phyloP scores from a whole-genome alignment of 64 coral and sea anemone species.

The Pachyseris speciosa region DNA sequence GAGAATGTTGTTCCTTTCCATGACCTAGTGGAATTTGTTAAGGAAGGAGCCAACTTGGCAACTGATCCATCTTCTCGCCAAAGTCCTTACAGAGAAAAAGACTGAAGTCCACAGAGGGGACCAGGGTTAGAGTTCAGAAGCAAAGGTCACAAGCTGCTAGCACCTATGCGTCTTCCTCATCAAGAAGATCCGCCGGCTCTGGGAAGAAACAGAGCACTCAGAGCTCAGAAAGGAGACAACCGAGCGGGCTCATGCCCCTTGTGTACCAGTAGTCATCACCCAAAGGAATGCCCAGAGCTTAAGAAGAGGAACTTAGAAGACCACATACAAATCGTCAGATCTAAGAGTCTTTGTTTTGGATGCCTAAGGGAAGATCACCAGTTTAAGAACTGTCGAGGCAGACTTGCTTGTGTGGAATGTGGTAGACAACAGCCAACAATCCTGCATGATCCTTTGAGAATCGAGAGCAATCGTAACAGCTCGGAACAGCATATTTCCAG shows the following conservation, averaged over 20 bases:
- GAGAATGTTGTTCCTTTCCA: not conserved
- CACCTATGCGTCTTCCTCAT: not conserved
- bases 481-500: no score
- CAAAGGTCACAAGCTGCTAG: not conserved
- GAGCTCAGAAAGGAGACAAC: no score
- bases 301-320: not conserved
- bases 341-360: slow-evolving; percentile 53
- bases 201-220: no score
- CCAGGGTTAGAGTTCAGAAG: not conserved
- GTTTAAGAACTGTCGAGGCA: not conserved
- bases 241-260: no score
- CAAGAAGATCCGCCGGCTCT: not conserved
- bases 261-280: not conserved
- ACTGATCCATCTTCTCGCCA: slow-evolving; percentile 75
- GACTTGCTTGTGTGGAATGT: not conserved
- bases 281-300: not conserved
- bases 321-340: not conserved
- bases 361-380: slow-evolving; percentile 12
- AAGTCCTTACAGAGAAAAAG: slow-evolving; percentile 11
- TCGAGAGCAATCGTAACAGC: no score
- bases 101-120: not conserved
- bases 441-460: not conserved
- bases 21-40: slow-evolving; percentile 49
- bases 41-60: slow-evolving; percentile 46
- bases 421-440: slow-evolving; percentile 28